Base-by-base conservation (phyloP, 2,113 vertebrate genomes). In the Rhabdomys dilectus region DNA sequence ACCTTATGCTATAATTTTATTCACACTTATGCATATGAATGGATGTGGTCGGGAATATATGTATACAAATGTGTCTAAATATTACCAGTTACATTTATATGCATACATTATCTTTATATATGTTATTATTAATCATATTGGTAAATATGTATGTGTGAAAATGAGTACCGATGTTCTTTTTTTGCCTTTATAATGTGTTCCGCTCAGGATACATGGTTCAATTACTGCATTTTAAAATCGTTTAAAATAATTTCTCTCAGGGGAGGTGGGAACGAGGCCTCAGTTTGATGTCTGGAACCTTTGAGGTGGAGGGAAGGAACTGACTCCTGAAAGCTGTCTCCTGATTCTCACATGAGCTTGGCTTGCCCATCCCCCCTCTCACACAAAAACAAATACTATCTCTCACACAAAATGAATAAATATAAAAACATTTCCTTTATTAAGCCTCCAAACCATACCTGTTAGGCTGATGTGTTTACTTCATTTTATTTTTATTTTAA, bases 401-500 rank as follows among this genome's bases (percentile, higher is more conserved):
- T 36, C 34, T 11, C 80, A 39, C 53, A 58, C 36, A 58, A 48
- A 45, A 36, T 26, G 48, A 48, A 21, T 48, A 21, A 31, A 48
- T 12, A 29, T 66, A 34, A 48, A 85, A 17, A 11, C 7, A 17
- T 36, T 68, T 16, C 39, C 34, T n/a, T 24, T 60, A 24, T 66
- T 56, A 88, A 88, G 56, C 42, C 29, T 75, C 70, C n/a, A 5
- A 42, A 64, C 89, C 48, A 73, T n/a, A 86, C 7, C 60, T 34
- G 73, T 81, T 82, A 73, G 75, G 11, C 26, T 94, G 39, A 17
- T 82, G 42, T 62, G 11, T 81, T 91, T 29, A 45, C n/a, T n/a
- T 89, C 70, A 76, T 88, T 66, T 78, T 17, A 51, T 15, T 88
- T 97, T 91, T 48, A 51, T 89, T 85, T 94, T 76, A 75, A 22